Base-by-base conservation (phyloP, 1,140 invertebrate genomes). In the Leguminivora glycinivorella region DNA sequence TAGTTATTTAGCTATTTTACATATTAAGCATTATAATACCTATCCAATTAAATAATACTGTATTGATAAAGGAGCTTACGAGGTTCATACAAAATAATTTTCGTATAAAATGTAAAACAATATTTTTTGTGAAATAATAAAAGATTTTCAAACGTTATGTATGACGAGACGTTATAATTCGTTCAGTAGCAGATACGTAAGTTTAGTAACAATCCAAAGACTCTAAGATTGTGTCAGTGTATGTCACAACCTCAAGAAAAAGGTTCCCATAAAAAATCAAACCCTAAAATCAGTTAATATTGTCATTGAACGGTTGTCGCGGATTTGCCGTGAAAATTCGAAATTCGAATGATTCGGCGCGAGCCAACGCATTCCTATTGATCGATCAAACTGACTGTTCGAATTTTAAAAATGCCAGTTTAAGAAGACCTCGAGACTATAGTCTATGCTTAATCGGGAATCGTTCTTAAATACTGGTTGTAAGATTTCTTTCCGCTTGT, bases 291-390 rank as follows among this genome's bases (percentile, higher is more conserved):
- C 86, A 82, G 85, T 88, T 87, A 85, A 84, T 90, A 88, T 84
- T 87, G 87, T 82, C 85, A 90, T 90, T 90, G 84, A 87, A 79
- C 79, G 76, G 75, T 76, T 70, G 66, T 66, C 72, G 77, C 74
- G 73, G 84, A 88, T 86, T 82, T 83, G 79, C 79, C 88, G 84
- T 85, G 75, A 75, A 86, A 88, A 88, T 87, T 86, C 67, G 73
- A 67, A 78, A 85, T 80, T 78, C 76, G 76, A 82, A 80, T 76
- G 78, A 84, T 82, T 72, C 60, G 74, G 68, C 74, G 72, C 75
- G 73, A 71, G 76, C 73, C 77, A 73, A 6, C n/a, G 17, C 17
- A 52, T 22, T 22, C 19, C 19, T 22, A 52, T 52, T 52, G 47
- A 19, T 10, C 0, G 19, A 52, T 43, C 40, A 6, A 17, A 2